Percentiles rank a stretch among this genome's conserved stretches.
Evolutionary conservation across 2,113 vertebrate genomes (phyloP).

Genomic region (Mus musculus): GRCm39 chr12:37474001-37474500

Average conservation of each 20-base stretch:
- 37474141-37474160: not conserved
- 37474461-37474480: not conserved
- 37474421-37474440: not conserved
- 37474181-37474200: not conserved
- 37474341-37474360: not conserved
- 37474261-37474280: not conserved
- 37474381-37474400: too few species aligned
- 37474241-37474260: not conserved
- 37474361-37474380: not conserved
- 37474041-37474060: not conserved
- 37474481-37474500: not conserved
- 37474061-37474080: not conserved
- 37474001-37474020: not conserved
- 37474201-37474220: not conserved
- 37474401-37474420: not conserved
- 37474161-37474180: not conserved
- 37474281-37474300: not conserved
- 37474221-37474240: not conserved
- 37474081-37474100: not conserved
- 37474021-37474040: not conserved
- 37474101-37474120: not conserved
- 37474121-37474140: not conserved
- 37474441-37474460: not conserved
- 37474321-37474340: not conserved
- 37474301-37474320: not conserved